A percentile compares a stretch with the other conserved stretches of the same genome.
Evolutionary conservation across 2,113 vertebrate genomes (phyloP).

Genomic region (Aphyosemion australe): DNA sequence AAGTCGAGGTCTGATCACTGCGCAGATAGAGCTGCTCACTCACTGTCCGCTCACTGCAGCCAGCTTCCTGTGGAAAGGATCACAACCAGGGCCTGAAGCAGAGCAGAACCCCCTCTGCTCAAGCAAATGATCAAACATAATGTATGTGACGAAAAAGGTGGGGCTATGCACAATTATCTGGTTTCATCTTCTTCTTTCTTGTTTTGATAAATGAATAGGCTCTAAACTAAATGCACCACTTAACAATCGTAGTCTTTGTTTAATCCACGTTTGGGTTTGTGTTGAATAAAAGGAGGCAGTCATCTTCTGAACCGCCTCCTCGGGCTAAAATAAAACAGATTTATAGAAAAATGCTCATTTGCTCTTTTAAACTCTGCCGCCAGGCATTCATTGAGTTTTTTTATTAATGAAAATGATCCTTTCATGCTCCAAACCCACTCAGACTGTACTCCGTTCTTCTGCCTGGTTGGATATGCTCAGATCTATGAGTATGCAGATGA

Average conservation of each 20-base stretch:
- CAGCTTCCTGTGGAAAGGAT: slow-evolving; percentile 53
- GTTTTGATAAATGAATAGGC: not conserved
- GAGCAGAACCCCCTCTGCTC: slow-evolving; percentile 36
- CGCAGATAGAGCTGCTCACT: slow-evolving; percentile 70
- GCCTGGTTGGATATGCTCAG: not conserved
- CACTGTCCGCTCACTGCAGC: slow-evolving; percentile 66
- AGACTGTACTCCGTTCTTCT: not conserved
- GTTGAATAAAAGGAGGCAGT: not conserved
- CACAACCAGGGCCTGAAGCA: slow-evolving; percentile 43
- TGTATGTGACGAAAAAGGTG: not conserved
- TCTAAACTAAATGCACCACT: not conserved
- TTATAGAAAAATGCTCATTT: slow-evolving; percentile 17
- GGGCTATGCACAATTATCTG: not conserved
- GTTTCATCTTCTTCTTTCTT: not conserved
- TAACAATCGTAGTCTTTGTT: not conserved
- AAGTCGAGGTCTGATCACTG: slow-evolving; percentile 73
- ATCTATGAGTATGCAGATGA: not conserved
- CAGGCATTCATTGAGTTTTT: not conserved
- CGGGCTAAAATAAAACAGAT: slow-evolving; percentile 4
- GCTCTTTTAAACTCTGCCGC: slow-evolving; percentile 4
- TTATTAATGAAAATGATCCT: not conserved
- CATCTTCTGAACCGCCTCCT: slow-evolving; percentile 7
- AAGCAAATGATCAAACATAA: slow-evolving; percentile 36
- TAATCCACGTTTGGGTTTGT: not conserved
- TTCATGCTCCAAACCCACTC: not conserved